Conservation (phyloP, 2,797 vertebrate species). For the Poliocrania exsul region DNA sequence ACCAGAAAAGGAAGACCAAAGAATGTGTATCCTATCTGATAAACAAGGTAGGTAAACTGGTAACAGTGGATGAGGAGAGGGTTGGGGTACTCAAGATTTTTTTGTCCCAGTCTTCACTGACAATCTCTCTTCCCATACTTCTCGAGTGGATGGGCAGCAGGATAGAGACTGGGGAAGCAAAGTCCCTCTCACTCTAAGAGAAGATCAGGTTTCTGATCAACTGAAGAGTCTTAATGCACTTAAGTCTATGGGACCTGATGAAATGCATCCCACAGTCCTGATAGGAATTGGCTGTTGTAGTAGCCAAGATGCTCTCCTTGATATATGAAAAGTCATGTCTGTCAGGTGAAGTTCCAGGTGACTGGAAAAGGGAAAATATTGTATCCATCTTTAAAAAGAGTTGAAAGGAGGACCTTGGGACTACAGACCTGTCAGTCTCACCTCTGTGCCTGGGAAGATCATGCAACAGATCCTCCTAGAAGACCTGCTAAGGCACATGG, state of each 20-base stretch:
- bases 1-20: not conserved
- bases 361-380: not conserved
- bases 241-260: not conserved
- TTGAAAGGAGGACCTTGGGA: not conserved
- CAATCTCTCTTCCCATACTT: not conserved
- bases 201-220: not conserved
- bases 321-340: not conserved
- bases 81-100: not conserved
- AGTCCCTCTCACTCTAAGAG: not conserved
- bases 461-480: not conserved
- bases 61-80: not conserved
- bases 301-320: not conserved
- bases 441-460: not conserved
- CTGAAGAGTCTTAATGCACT: not conserved
- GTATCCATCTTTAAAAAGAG: not conserved
- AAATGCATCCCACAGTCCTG: no score
- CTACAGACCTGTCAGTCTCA: not conserved
- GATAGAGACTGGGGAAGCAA: not conserved
- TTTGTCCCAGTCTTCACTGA: not conserved
- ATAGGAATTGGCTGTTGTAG: not conserved
- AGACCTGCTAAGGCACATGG: not conserved
- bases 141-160: not conserved
- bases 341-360: no score
- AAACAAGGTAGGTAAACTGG: not conserved
- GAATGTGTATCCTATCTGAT: fast-evolving